Conservation (phyloP, 1,140 invertebrate species). For the Frieseomelitta varia region DNA sequence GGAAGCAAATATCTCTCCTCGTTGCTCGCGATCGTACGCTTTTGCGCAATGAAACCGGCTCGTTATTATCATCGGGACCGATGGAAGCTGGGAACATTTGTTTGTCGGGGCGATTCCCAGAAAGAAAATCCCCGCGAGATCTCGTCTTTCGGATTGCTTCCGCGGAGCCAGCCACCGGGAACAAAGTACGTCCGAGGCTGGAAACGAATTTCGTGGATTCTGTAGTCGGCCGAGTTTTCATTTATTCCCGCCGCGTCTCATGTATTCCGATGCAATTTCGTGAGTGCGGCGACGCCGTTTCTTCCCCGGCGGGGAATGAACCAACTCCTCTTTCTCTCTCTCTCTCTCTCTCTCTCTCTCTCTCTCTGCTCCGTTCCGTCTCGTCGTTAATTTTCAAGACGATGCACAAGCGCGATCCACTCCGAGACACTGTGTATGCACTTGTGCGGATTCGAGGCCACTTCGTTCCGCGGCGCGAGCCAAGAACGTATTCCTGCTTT, state of each 20-base stretch:
- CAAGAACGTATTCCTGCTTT: constrained; percentile 11
- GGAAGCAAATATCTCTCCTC: too few relatives aligned
- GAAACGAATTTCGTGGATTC: constrained; percentile 41
- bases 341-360: too few relatives aligned
- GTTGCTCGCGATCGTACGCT: too few relatives aligned
- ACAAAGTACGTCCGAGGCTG: constrained; percentile 32
- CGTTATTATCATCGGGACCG: constrained; percentile 16
- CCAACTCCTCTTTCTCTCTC: too few relatives aligned
- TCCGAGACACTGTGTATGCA: constrained; percentile 9
- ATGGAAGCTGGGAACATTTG: constrained; percentile 4
- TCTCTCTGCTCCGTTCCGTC: neutral
- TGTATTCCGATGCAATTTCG: constrained; percentile 41
- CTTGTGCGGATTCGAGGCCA: constrained; percentile 36
- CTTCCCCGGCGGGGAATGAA: neutral
- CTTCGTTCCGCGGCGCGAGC: constrained; percentile 12
- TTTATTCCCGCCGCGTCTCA: constrained; percentile 40
- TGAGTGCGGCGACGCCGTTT: neutral
- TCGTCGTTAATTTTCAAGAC: constrained; percentile 51
- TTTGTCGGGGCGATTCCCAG: constrained; percentile 3
- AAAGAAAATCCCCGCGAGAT: constrained; percentile 35
- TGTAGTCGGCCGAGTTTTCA: constrained; percentile 39
- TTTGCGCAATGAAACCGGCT: neutral
- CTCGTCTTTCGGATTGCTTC: neutral
- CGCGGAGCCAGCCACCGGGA: neutral
- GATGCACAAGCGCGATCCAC: constrained; percentile 41